A percentile compares a stretch with the other conserved stretches of the same genome.
These are phyloP conservation scores for Heteromormyrus szaboi DNA, from an alignment of 2,797 vertebrate species.

Conservation along the genomic window DNA sequence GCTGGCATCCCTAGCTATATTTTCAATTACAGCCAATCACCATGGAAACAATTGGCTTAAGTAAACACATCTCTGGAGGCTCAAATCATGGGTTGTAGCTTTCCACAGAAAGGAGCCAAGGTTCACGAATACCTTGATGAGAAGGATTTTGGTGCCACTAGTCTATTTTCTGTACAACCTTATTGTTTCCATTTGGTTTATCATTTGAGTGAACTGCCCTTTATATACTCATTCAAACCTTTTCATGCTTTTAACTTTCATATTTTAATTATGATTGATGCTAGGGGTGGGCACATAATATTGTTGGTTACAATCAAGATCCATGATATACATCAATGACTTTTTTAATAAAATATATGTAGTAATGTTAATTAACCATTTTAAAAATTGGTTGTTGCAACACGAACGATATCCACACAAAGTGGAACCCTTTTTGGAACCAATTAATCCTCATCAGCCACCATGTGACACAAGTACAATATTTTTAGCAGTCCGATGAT, in stretches of 20 bases:
- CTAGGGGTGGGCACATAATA: background rate
- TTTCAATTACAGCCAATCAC: background rate
- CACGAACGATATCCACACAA: background rate
- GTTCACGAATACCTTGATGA: background rate
- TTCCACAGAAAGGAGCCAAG: background rate
- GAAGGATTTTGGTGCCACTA: background rate
- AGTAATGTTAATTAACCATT: background rate
- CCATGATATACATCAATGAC: background rate
- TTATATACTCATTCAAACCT: background rate
- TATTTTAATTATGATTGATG: background rate
- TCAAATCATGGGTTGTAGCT: background rate
- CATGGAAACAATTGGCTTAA: background rate
- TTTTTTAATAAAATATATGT: background rate
- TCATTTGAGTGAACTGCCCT: background rate
- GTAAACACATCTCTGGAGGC: background rate
- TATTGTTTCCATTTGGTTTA: background rate
- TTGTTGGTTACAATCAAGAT: background rate
- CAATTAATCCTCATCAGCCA: background rate
- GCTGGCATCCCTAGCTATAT: background rate
- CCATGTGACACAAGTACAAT: background rate
- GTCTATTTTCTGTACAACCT: background rate
- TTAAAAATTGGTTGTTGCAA: background rate
- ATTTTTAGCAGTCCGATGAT: background rate
- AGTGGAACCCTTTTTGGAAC: background rate
- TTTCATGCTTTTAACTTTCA: background rate